Percentiles rank a stretch among this genome's conserved stretches.
Conservation (phyloP, 2,797 vertebrate genomes). For the Lagorchestes hirsutus region DNA sequence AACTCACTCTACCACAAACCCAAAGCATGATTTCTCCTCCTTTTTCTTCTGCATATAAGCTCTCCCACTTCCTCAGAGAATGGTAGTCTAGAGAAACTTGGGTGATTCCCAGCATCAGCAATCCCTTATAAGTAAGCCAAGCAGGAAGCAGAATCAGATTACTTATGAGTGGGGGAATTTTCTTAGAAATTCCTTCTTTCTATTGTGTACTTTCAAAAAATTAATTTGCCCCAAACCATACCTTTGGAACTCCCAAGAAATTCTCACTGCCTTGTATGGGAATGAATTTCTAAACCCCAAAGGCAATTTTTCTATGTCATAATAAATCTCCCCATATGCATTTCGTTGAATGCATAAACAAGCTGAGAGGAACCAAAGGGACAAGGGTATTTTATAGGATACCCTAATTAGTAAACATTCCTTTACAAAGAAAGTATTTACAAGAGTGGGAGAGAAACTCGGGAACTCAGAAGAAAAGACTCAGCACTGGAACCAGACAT, state of each 20-base stretch:
- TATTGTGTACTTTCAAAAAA: constrained; percentile 45
- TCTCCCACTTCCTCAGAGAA: not conserved
- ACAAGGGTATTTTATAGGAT: not conserved
- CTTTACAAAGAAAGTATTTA: not conserved
- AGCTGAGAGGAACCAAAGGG: not conserved
- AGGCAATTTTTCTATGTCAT: not conserved
- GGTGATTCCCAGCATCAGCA: constrained; percentile 33
- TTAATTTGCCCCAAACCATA: constrained; percentile 56
- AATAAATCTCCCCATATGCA: not conserved
- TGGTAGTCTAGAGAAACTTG: not conserved
- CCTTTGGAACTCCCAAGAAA: constrained; percentile 54
- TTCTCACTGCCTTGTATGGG: constrained; percentile 5
- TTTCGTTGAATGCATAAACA: not conserved
- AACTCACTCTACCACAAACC: not conserved
- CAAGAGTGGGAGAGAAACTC: not conserved
- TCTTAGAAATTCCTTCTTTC: constrained; percentile 69
- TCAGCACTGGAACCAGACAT: not conserved
- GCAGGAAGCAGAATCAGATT: constrained; percentile 59
- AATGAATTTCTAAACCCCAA: not conserved
- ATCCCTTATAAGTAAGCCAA: constrained; percentile 31
- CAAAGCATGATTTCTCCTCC: too few species aligned
- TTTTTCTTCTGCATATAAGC: not conserved
- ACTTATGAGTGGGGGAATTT: constrained; percentile 47
- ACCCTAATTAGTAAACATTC: not conserved
- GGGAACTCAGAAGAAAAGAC: not conserved